These are phyloP conservation scores for Neosalanx taihuensis DNA, from an alignment of 2,797 vertebrate genomes.

Conservation along the genomic window DNA sequence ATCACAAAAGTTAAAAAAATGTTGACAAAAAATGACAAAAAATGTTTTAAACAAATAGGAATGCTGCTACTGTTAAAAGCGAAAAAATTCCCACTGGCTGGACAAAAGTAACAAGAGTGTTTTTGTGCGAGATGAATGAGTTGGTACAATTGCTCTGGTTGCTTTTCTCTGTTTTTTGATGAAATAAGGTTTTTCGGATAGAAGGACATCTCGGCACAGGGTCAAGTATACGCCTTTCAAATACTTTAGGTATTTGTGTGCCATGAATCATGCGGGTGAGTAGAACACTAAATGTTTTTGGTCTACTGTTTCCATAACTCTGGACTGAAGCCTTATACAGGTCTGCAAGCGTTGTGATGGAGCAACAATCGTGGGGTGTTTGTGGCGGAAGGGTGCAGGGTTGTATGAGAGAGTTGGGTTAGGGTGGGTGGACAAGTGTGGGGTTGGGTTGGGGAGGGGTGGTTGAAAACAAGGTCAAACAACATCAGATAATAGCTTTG, in stretches of 20 bases:
- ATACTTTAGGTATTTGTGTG: background rate
- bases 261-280: too few species aligned
- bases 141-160: background rate
- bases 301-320: too few species aligned
- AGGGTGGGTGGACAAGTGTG: constrained; percentile 41
- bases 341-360: too few species aligned
- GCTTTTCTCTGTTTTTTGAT: background rate
- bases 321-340: too few species aligned
- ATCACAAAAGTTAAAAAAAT: background rate
- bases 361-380: too few species aligned
- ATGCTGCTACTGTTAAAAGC: background rate
- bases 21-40: too few species aligned
- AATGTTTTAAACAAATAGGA: background rate
- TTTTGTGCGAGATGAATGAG: background rate
- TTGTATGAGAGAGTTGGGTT: constrained; percentile 30
- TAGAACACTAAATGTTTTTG: too few species aligned
- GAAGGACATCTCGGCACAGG: background rate
- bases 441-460: constrained; percentile 20
- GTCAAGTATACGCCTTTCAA: background rate
- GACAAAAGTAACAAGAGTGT: background rate
- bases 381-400: background rate
- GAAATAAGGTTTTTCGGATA: too few species aligned
- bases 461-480: constrained; percentile 71
- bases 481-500: constrained; percentile 54
- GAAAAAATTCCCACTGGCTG: background rate